phyloP scores from a whole-genome alignment of 2,113 vertebrate species.

The Neotragus pygmaeus region DNA sequence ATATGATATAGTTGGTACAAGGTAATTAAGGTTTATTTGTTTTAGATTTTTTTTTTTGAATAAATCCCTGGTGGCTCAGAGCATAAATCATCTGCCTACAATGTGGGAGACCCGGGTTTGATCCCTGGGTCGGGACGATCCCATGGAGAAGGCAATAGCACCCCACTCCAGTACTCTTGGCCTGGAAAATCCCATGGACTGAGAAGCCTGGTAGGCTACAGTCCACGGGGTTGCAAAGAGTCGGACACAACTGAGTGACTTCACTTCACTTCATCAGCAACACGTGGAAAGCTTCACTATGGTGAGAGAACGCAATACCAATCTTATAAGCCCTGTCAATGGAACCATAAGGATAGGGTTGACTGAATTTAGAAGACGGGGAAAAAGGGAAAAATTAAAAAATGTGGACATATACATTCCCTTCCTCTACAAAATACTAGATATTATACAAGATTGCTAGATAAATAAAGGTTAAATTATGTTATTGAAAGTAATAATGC shows the following conservation, averaged over 20 bases:
- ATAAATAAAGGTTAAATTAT: neutral
- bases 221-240: no score
- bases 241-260: no score
- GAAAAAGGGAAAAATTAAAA: neutral
- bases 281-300: neutral
- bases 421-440: neutral
- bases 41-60: neutral
- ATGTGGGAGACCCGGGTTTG: no score
- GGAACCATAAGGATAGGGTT: no score
- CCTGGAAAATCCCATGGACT: no score
- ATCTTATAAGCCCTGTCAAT: neutral
- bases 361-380: neutral
- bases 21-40: neutral
- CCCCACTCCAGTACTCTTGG: no score
- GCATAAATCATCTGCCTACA: no score
- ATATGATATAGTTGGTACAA: neutral
- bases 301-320: neutral
- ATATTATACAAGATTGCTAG: neutral
- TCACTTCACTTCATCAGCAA: neutral
- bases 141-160: no score
- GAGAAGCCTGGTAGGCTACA: no score
- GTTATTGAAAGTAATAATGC: neutral
- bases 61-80: neutral
- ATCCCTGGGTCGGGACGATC: no score
- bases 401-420: neutral